Conservation (phyloP, 2,888 invertebrate species). For the Campaea margaritaria region DNA sequence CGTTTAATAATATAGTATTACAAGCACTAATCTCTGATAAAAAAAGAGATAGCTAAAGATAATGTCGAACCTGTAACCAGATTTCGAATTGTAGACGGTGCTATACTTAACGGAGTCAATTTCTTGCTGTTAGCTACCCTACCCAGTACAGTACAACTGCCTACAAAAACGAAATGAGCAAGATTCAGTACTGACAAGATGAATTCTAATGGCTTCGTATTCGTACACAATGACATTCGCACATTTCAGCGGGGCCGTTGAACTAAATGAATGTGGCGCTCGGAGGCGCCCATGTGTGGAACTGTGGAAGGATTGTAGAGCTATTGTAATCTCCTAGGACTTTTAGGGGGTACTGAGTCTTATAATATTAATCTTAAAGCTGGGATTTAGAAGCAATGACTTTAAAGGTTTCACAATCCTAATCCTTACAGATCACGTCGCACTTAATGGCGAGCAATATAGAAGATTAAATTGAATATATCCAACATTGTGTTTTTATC, state of each 20-base stretch:
- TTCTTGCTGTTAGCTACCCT: background rate
- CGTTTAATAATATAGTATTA: no score
- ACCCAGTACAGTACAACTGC: no score
- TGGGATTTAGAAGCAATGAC: no score
- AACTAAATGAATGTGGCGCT: conserved; percentile 47
- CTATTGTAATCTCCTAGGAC: background rate
- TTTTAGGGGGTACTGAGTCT: background rate
- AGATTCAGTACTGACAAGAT: conserved; percentile 15
- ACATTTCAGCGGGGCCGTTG: conserved; percentile 64
- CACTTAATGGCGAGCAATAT: no score
- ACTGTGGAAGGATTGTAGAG: background rate
- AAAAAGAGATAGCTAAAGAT: no score
- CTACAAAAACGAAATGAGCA: background rate
- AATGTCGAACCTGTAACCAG: no score
- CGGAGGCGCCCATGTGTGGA: conserved; percentile 31
- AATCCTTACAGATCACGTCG: no score
- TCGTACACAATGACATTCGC: conserved; percentile 65
- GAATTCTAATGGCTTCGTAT: conserved; percentile 23
- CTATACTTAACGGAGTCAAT: background rate
- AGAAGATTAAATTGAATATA: no score
- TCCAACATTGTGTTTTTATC: no score
- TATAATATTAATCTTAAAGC: background rate
- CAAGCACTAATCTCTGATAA: no score
- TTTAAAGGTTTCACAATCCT: no score
- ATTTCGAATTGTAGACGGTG: no score